Percentiles rank a stretch among this genome's conserved stretches.
Conservation (phyloP, 2,888 invertebrate genomes). For the Caenorhabditis virilis region DNA sequence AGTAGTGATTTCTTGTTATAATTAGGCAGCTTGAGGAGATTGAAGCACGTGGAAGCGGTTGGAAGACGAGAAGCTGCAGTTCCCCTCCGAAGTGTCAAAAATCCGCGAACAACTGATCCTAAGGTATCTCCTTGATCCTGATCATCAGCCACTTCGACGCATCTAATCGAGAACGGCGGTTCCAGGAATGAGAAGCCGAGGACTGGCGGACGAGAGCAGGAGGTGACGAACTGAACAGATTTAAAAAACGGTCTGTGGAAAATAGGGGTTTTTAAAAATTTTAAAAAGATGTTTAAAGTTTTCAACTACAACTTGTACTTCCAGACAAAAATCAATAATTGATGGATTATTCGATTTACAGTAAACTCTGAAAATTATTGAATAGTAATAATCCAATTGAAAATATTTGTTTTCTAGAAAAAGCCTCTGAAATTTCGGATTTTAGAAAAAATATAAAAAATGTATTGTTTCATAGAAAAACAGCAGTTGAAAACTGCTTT, state of each 20-base stretch:
- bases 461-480: too few species aligned
- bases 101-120: conserved; percentile 94
- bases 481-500: too few species aligned
- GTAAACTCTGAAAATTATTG: too few species aligned
- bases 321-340: too few species aligned
- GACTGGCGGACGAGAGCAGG: conserved; percentile 93
- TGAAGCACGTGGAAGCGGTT: conserved; percentile 93
- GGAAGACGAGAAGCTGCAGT: conserved; percentile 77
- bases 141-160: conserved; percentile 98
- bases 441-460: too few species aligned
- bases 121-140: conserved; percentile 75
- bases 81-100: conserved; percentile 93
- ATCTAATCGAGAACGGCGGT: conserved; percentile 94
- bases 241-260: conserved; percentile 75
- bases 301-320: too few species aligned
- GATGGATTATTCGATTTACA: too few species aligned
- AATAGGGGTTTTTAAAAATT: too few species aligned
- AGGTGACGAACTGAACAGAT: conserved; percentile 97
- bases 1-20: conserved; percentile 94
- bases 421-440: too few species aligned
- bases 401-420: too few species aligned
- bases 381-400: too few species aligned
- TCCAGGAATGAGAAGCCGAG: conserved; percentile 93
- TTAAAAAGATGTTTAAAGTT: too few species aligned
- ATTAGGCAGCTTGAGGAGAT: conserved; percentile 94